These are phyloP conservation scores for Micromussa lordhowensis DNA, from an alignment of 92 coral and sea anemone species.

Conservation along the genomic window DNA sequence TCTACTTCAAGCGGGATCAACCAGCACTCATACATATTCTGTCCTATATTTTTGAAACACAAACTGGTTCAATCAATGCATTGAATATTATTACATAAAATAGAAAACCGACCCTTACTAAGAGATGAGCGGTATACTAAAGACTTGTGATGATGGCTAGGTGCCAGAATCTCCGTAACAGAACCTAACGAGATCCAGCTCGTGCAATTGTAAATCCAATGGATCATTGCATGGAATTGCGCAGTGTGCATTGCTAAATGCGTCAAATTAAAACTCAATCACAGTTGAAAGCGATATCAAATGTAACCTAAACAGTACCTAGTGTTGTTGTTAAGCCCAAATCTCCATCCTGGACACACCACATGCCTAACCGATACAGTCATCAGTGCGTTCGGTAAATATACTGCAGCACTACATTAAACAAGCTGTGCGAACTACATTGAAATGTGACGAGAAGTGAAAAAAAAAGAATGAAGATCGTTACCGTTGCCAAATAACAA, in stretches of 20 bases:
- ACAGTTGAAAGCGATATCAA: background rate
- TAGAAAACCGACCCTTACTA: background rate
- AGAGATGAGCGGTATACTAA: background rate
- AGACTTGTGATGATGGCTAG: constrained; percentile 1
- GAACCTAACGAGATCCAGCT: background rate
- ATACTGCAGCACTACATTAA: too few relatives aligned
- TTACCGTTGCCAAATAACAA: too few relatives aligned
- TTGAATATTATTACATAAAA: too few relatives aligned
- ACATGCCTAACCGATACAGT: too few relatives aligned
- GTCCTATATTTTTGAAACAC: too few relatives aligned
- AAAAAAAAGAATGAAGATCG: too few relatives aligned
- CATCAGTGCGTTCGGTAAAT: too few relatives aligned
- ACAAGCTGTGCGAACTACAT: too few relatives aligned
- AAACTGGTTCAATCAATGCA: too few relatives aligned
- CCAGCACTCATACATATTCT: too few relatives aligned
- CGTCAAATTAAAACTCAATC: background rate
- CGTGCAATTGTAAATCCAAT: background rate
- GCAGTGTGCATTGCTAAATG: background rate
- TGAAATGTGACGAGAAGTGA: too few relatives aligned
- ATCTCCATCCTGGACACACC: background rate
- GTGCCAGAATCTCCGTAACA: constrained; percentile 7
- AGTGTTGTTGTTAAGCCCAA: background rate
- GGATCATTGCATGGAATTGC: background rate
- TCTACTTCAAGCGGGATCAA: too few relatives aligned
- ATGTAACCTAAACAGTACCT: background rate